Base-by-base conservation (phyloP, 2,888 invertebrate species). In the Plusia festucae region DNA sequence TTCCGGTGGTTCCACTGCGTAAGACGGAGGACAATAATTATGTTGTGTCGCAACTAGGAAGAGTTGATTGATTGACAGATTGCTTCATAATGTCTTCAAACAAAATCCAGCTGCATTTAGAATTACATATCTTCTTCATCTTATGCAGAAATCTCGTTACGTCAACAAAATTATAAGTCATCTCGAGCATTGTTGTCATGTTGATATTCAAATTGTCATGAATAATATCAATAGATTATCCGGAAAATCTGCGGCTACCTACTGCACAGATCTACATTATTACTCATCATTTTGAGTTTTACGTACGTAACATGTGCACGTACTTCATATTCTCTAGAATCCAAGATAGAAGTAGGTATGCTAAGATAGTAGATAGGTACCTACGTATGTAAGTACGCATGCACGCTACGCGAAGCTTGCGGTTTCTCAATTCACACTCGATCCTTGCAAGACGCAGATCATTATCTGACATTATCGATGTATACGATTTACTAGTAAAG, bases 401-500 rank as follows among this genome's bases (percentile, higher is more conserved):
- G 59, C 65, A 60, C 49, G 59, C 59, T 56, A 54, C 53, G 60
- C 85, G 85, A 86, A 88, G 87, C 85, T 87, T 89, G 90, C 86
- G 88, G 90, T 90, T 89, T 86, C 82, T 82, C 90, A 90, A 89
- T 89, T 86, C 87, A 89, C 90, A 90, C 88, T 87, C 84, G 88
- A 86, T 84, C 88, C 88, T 84, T 84, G 82, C 82, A 82, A 85
- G 81, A 85, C 85, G 81, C 71, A 86, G 90, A 90, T 91, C 85
- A 89, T 89, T 91, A 92, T 91, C 90, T 84, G 86, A 89, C 83
- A 91, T 88, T 90, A 90, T 89, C 87, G 86, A 88, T 84, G 83
- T 86, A 85, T 86, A 85, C 90, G 90, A 92, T 92, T 91, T 90
- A 91, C 88, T 89, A 90, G 85, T 90, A 89, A 92, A 90, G 90